Evolutionary conservation across 2,888 invertebrate species (phyloP), one percentile per base, ranked within the genome.

Genomic region (Conops quadrifasciatus): DNA sequence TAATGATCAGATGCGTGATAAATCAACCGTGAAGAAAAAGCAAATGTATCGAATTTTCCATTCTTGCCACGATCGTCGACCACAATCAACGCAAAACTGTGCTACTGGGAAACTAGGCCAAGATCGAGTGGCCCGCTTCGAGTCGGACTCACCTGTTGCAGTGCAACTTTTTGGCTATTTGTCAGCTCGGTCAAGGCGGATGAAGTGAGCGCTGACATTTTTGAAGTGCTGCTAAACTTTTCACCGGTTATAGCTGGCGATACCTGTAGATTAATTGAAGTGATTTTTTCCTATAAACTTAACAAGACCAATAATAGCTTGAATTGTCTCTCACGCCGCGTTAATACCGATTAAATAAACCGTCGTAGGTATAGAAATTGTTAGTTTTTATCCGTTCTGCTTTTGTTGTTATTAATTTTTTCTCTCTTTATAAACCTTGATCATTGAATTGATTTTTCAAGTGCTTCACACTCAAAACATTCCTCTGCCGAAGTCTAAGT

Each of bases 81-180:
- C 26, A 58, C 21, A 19, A 9, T 28, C 7, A 28, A 58, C 58
- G 26, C 58, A 16, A 36, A 36, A 36, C 9, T 9, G 9, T 7
- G 5, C 9, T 7, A 7, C 58, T 15, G 1, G 15, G 11, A n/a
- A 51, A 19, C 19, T 11, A 19, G 26, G 49, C 43, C 43, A 53
- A 51, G 36, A 49, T 26, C n/a, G 36, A 30, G 5, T 30, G 28
- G 28, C 15, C 13, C 21, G 19, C 13, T 13, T 28, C 16, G 47
- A 16, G 59, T 5, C 15, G 15, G 28, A 67, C 62, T 71, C 19
- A 71, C 71, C 71, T 71, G 66, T 53, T 66, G 53, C 60, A 71
- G 45, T 11, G 60, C 60, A n/a, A 43, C 59, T 36, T 19, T 51
- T 53, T 71, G 71, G 53, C 36, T 60, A 3, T 59, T 19, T 11